Conservation (phyloP, 2,797 vertebrate species). For the Epinephelus malabaricus region DNA sequence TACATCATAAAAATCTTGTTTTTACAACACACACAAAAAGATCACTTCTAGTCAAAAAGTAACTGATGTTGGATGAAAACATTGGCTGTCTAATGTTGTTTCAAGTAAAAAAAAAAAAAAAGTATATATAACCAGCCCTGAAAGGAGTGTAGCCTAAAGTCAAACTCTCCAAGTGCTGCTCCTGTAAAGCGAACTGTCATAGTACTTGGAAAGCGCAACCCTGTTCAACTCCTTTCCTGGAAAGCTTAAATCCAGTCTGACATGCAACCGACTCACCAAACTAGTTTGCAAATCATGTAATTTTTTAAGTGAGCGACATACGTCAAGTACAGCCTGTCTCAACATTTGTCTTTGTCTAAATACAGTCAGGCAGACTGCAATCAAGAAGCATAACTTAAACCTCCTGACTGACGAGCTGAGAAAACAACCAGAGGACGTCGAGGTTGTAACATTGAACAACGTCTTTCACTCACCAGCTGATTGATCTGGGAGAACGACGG, state of each 20-base stretch:
- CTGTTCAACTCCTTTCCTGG: constrained; percentile 31
- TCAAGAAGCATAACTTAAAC: neutral
- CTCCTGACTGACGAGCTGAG: constrained; percentile 14
- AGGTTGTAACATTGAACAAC: neutral
- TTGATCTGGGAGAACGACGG: constrained; percentile 98
- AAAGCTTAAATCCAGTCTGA: constrained; percentile 61
- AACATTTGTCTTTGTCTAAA: constrained; percentile 14
- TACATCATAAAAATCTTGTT: neutral
- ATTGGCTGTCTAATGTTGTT: neutral
- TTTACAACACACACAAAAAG: neutral
- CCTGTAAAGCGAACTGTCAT: constrained; percentile 13
- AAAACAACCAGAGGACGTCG: neutral
- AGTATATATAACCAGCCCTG: neutral
- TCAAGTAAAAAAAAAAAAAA: too few species aligned
- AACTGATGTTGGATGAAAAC: neutral
- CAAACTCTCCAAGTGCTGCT: neutral
- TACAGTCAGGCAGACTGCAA: neutral
- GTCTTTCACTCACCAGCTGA: constrained; percentile 91
- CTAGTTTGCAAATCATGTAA: constrained; percentile 65
- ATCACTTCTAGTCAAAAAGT: neutral
- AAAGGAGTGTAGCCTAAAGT: neutral
- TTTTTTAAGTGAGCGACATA: neutral
- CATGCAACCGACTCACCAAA: constrained; percentile 59
- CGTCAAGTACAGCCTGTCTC: neutral
- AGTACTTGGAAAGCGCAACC: constrained; percentile 15